Percentiles rank a stretch among this genome's conserved stretches.
These are phyloP conservation scores for Camelus bactrianus DNA, from an alignment of 2,113 vertebrate species.

Conservation along the genomic window DNA sequence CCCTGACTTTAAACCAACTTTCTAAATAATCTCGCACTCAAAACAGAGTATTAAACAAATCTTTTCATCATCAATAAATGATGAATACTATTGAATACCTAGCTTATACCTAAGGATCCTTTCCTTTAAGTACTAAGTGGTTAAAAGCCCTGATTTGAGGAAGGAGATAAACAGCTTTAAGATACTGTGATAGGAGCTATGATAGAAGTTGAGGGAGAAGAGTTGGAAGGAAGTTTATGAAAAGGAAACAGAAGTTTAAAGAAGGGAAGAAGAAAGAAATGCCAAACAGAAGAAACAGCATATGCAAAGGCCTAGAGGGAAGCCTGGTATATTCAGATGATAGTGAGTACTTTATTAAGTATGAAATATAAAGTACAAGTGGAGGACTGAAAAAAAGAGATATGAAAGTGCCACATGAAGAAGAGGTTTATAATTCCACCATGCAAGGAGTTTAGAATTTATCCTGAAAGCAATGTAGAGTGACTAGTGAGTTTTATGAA, in stretches of 20 bases:
- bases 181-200: background rate
- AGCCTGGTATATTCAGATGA: background rate
- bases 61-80: constrained; percentile 25
- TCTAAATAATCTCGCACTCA: constrained; percentile 35
- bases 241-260: constrained; percentile 5
- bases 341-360: background rate
- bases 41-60: background rate
- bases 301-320: background rate
- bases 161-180: constrained; percentile 28
- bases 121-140: constrained; percentile 15
- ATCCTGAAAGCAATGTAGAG: constrained; percentile 34
- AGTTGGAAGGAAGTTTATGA: background rate
- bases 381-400: background rate
- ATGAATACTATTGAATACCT: background rate
- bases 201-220: background rate
- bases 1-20: background rate
- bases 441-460: background rate
- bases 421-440: background rate
- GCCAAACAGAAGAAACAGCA: background rate
- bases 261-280: constrained; percentile 3
- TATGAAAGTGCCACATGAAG: background rate
- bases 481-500: background rate
- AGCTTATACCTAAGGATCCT: background rate
- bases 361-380: background rate
- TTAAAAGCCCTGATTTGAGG: constrained; percentile 2